Base-by-base conservation (phyloP, 2,797 vertebrate genomes). In the Microtus obscurus region DNA sequence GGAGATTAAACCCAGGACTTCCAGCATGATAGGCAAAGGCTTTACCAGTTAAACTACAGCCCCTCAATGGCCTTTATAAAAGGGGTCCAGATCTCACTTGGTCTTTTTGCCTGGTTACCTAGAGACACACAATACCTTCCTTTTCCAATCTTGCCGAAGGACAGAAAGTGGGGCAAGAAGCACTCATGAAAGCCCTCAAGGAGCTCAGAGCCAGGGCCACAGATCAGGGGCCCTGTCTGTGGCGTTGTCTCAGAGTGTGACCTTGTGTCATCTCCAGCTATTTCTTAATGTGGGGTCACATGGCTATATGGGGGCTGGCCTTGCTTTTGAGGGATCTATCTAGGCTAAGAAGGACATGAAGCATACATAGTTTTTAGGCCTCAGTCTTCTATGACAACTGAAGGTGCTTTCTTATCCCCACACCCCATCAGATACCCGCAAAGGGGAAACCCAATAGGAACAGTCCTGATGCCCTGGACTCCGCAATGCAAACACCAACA, bases 291-390 rank as follows among this genome's bases (percentile, higher is more conserved):
- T 34, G 21, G 37, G 31, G 6, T 27, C 25, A 13, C 3, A 21
- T 0, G 12, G 93, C 25, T 23, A 53, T 43, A 63, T 21, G 1
- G 78, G 63, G 85, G 59, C 21, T 83, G 37, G 65, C 21, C 11
- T 29, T 29, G 6, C 10, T 37, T 73, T 80, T 45, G 23, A 61
- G 80, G 31, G 43, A 56, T 65, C 77, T 69, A 25, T 53, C 45
- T 16, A 37, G 37, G 31, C 9, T 27, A 95, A 61, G 51, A 87
- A 79, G 37, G 29, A 14, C 1, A 0, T 65, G 73, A 25, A 6
- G 0, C 40, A 67, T 1, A 25, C 6, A 29, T n/a, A 14, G 10
- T 3, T 81, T 73, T 63, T 63, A 40, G 0, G 3, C 13, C n/a
- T 73, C 65, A n/a, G 63, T 83, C 59, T 56, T 53, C 12, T 31